Conservation (phyloP, 2,113 vertebrate species). For the Cathartes aura region DNA sequence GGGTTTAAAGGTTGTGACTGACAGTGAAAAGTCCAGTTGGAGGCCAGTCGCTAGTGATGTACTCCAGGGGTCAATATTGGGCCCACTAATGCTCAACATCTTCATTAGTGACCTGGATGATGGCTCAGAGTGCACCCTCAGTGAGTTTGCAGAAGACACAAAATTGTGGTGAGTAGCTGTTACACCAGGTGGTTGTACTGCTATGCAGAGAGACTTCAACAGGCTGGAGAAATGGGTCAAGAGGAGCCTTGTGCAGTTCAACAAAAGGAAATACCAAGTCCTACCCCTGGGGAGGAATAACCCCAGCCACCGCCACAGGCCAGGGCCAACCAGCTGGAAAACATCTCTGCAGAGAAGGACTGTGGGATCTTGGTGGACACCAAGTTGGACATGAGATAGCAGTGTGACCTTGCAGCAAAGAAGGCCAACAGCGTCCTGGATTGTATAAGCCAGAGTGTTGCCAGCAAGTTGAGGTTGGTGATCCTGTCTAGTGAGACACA, state of each 20-base stretch:
- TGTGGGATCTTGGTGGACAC: not conserved
- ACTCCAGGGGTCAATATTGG: not conserved
- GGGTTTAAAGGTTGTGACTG: not conserved
- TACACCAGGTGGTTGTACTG: not conserved
- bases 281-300: not conserved
- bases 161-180: not conserved
- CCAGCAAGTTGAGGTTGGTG: not conserved
- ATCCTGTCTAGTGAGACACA: not conserved
- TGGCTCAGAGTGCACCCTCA: too few relatives aligned
- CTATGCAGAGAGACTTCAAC: not conserved
- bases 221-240: not conserved
- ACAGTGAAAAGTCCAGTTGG: not conserved
- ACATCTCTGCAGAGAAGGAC: not conserved
- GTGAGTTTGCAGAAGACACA: not conserved
- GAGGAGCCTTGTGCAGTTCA: not conserved
- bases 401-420: not conserved
- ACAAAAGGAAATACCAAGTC: too few relatives aligned
- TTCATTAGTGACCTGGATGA: not conserved
- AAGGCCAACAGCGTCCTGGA: not conserved
- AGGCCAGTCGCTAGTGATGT: not conserved
- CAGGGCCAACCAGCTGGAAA: not conserved
- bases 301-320: not conserved
- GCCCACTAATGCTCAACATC: not conserved
- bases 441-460: not conserved
- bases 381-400: not conserved